These are phyloP conservation scores for Carpatolechia fugitivella DNA, from an alignment of 2,888 invertebrate species.

Conservation along the genomic window DNA sequence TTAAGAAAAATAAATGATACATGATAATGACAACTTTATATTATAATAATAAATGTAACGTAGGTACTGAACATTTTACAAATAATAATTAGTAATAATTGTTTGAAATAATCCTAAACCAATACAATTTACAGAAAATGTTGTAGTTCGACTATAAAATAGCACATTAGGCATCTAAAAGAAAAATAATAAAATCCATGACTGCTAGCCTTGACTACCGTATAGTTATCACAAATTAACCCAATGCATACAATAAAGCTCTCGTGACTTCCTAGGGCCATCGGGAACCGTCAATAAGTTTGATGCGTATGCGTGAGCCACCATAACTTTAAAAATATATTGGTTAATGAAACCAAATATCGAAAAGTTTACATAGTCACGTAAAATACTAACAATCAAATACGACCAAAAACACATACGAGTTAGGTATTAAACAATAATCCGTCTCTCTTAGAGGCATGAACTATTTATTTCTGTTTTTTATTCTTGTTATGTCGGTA, in stretches of 20 bases:
- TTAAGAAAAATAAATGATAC: slow-evolving; percentile 35
- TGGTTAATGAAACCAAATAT: too few relatives aligned
- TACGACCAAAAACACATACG: too few relatives aligned
- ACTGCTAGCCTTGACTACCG: slow-evolving; percentile 29
- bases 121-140: slow-evolving; percentile 27
- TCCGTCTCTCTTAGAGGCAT: too few relatives aligned
- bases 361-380: too few relatives aligned
- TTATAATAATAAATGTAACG: slow-evolving; percentile 15
- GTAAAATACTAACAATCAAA: too few relatives aligned
- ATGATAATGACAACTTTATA: slow-evolving; percentile 15
- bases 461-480: too few relatives aligned
- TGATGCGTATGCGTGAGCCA: too few relatives aligned
- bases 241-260: slow-evolving; percentile 1
- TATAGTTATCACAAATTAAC: slow-evolving; percentile 11
- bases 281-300: not conserved
- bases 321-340: too few relatives aligned
- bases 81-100: slow-evolving; percentile 11
- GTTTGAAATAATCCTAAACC: slow-evolving; percentile 16
- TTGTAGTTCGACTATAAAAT: slow-evolving; percentile 27
- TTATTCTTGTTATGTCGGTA: too few relatives aligned
- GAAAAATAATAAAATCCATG: slow-evolving; percentile 29
- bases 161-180: slow-evolving; percentile 16
- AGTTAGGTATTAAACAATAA: too few relatives aligned
- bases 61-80: slow-evolving; percentile 30
- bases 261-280: not conserved